Evolutionary conservation across 2,888 invertebrate species (phyloP), one percentile per base, ranked within the genome.

Genomic region (Frankliniella fusca): DNA sequence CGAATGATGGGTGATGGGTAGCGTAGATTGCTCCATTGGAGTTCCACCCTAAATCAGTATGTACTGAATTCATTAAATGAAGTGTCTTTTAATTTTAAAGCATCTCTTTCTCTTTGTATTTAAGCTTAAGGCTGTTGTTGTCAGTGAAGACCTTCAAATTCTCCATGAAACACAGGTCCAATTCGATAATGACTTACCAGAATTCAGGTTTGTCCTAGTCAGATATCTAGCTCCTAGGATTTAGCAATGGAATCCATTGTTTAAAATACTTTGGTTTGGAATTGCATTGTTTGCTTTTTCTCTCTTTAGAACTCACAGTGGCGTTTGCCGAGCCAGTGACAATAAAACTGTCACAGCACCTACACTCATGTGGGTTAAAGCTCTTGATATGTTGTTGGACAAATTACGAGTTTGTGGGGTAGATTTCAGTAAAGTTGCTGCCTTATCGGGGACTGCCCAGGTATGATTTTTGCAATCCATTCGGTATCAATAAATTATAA

Each of bases 361-460:
- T 0, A 93, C 96, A 0, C 89, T 95, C 48, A 94, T 99, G 93
- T 99, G 98, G 98, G 93, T 99, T 11, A 97, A 97, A 89, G 97
- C 98, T 0, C 87, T 98, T 80, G 98, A 99, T 87, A 93, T 97
- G 90, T 91, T 97, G 3, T 90, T 99, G 89, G 95, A 96, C 87
- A 92, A 94, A 83, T 90, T 98, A 54, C 92, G 94, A 54, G 92
- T 94, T 3, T 92, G 92, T 81, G 95, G 95, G 12, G 94, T 95
- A 0, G 95, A 96, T 87, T 95, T 98, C 86, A 92, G 93, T 28
- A 92, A 91, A 84, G 93, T 99, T n/a, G 91, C 90, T 0, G 95
- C 95, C 0, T 89, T 99, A 83, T 96, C 97, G 20, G 98, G 98
- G 0, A 94, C 95, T 84, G 98, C 94, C 5, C 98, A 97, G 93